Conservation (phyloP, 2,113 vertebrate species). For the Ceyx cyanopectus region DNA sequence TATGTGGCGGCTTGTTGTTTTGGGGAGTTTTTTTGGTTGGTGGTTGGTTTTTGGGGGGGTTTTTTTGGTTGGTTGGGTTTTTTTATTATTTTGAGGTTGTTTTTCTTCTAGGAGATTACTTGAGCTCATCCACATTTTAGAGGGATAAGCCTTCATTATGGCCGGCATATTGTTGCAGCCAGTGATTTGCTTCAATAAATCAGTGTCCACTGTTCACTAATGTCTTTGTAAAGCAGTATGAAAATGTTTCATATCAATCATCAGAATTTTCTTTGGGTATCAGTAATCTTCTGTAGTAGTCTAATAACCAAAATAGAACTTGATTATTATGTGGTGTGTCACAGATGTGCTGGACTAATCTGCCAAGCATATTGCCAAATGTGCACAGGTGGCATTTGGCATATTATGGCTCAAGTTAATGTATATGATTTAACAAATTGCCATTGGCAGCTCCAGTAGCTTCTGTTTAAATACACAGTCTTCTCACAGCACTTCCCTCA, state of each 20-base stretch:
- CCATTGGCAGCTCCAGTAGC: constrained; percentile 32
- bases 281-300: neutral
- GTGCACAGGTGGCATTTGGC: constrained; percentile 33
- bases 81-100: too few species aligned
- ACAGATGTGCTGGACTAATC: constrained; percentile 30
- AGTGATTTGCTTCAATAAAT: constrained; percentile 20
- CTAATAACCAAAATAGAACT: constrained; percentile 6
- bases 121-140: neutral
- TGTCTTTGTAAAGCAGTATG: neutral
- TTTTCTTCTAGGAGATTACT: neutral
- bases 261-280: neutral
- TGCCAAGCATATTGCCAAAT: constrained; percentile 22
- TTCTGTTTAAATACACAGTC: constrained; percentile 18
- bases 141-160: constrained; percentile 15
- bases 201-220: neutral
- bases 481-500: neutral
- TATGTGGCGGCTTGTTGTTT: neutral
- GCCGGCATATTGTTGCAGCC: neutral
- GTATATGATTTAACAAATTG: constrained; percentile 46
- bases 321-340: neutral
- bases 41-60: neutral
- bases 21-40: neutral
- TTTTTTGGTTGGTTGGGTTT: neutral
- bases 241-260: neutral
- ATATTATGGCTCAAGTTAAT: neutral